Conservation (phyloP, 2,888 invertebrate species). For the Dysmachus trigonus region DNA sequence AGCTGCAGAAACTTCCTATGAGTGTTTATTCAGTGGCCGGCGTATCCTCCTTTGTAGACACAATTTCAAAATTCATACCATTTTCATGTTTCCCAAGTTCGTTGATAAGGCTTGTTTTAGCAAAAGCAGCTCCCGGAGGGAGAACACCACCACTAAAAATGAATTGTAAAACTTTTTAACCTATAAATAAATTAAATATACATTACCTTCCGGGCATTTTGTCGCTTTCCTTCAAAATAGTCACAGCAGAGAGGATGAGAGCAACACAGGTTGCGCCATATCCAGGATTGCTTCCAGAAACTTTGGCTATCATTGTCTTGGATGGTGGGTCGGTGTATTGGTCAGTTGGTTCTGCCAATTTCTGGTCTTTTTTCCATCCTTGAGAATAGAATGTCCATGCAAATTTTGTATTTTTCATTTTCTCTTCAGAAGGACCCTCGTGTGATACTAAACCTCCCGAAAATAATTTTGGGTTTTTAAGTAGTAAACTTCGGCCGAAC, state of each 20-base stretch:
- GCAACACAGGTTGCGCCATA: conserved; percentile 84
- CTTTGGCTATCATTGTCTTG: conserved; percentile 73
- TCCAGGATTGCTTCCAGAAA: conserved; percentile 68
- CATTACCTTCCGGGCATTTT: conserved; percentile 78
- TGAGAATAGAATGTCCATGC: conserved; percentile 75
- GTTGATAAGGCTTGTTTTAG: conserved; percentile 79
- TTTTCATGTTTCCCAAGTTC: conserved; percentile 73
- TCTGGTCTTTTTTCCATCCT: conserved; percentile 78
- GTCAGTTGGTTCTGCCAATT: conserved; percentile 67
- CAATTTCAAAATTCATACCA: conserved; percentile 76
- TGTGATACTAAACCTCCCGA: conserved; percentile 75
- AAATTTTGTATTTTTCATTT: conserved; percentile 72
- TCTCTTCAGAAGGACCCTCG: conserved; percentile 72
- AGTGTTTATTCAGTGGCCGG: neutral
- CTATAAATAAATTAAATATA: conserved; percentile 46
- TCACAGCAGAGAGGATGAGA: conserved; percentile 77
- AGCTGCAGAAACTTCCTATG: neutral
- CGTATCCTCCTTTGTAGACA: conserved; percentile 51
- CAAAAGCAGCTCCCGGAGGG: conserved; percentile 87
- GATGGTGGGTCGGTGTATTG: conserved; percentile 67
- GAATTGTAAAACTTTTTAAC: conserved; percentile 50
- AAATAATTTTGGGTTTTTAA: conserved; percentile 77
- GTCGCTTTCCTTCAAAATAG: conserved; percentile 76
- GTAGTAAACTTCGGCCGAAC: conserved; percentile 71
- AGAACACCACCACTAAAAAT: conserved; percentile 81